Percentiles rank a stretch among this genome's conserved stretches.
Conservation (phyloP, 2,113 vertebrate species). For the Seriola rivoliana region DNA sequence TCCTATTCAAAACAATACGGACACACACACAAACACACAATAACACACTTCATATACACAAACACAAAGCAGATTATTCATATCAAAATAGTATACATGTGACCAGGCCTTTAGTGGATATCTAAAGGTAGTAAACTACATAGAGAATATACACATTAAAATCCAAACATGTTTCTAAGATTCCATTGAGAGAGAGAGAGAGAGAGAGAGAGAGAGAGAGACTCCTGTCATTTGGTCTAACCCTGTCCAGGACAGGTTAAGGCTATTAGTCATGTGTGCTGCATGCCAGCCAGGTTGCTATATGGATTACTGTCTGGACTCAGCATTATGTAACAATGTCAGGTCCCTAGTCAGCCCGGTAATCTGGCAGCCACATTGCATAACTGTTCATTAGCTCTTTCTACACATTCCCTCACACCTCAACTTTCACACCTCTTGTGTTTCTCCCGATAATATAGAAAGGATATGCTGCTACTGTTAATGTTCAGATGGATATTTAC, state of each 20-base stretch:
- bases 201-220: neutral
- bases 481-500: constrained; percentile 9
- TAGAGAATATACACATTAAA: neutral
- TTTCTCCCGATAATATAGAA: neutral
- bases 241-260: constrained; percentile 26
- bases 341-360: constrained; percentile 53
- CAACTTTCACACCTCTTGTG: constrained; percentile 3
- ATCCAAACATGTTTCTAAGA: neutral
- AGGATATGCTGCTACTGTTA: neutral
- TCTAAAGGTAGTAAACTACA: neutral
- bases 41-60: too few species aligned
- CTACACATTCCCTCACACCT: constrained; percentile 47
- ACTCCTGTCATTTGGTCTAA: neutral
- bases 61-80: too few species aligned
- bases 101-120: neutral
- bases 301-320: constrained; percentile 75
- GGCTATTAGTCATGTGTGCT: constrained; percentile 14
- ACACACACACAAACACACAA: too few species aligned
- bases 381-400: constrained; percentile 69
- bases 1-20: too few species aligned
- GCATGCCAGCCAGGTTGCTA: constrained; percentile 40
- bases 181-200: neutral
- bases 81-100: too few species aligned
- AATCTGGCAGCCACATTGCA: constrained; percentile 70
- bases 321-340: constrained; percentile 69